A percentile compares a stretch with the other conserved stretches of the same genome.
Conservation (phyloP, 2,888 invertebrate genomes). For the Drosophila subquinaria region DNA sequence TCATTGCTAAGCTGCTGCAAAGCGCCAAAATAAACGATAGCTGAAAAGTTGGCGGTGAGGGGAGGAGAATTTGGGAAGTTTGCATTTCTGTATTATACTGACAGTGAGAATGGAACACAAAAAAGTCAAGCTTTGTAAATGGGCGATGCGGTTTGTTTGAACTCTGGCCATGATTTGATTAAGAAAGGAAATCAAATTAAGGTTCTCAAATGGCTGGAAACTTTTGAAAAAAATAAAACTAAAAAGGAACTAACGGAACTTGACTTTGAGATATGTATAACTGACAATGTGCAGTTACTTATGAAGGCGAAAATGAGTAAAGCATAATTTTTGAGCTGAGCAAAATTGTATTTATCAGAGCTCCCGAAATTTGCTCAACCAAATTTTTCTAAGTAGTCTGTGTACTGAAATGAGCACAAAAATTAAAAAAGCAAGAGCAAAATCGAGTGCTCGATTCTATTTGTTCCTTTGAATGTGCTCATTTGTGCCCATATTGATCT, state of each 20-base stretch:
- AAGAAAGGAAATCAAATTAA: conserved; percentile 28
- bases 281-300: not conserved
- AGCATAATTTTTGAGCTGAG: no score
- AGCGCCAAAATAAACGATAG: conserved; percentile 67
- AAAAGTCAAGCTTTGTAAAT: conserved; percentile 42
- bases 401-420: no score
- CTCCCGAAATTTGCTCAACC: no score
- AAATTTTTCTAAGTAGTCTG: no score
- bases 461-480: no score
- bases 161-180: conserved; percentile 50
- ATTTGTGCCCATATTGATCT: no score
- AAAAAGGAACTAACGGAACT: not conserved
- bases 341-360: no score
- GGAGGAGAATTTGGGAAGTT: not conserved
- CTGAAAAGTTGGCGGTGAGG: conserved; percentile 17
- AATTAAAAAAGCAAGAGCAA: no score
- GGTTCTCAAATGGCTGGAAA: not conserved
- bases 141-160: conserved; percentile 45
- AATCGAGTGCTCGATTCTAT: no score
- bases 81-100: conserved; percentile 14
- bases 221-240: not conserved
- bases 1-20: conserved; percentile 72
- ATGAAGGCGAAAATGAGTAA: not conserved
- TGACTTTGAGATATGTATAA: not conserved
- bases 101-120: conserved; percentile 22